Percentiles rank a stretch among this genome's conserved stretches.
phyloP scores from a whole-genome alignment of 2,888 invertebrate species.

The Syrista parreyssii region DNA sequence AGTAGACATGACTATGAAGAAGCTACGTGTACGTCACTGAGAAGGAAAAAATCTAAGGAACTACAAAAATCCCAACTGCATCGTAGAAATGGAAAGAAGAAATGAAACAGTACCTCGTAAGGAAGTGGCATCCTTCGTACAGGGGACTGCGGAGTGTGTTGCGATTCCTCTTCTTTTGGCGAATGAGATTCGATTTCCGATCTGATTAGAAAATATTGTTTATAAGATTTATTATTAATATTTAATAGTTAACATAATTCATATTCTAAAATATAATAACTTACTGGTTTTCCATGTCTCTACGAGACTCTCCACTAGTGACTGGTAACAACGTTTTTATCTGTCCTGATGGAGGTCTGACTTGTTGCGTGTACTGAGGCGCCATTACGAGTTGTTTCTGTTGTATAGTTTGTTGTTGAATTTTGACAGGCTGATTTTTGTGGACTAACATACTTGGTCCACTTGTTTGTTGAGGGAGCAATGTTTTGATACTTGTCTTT shows the following conservation, averaged over 20 bases:
- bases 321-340: slow-evolving; percentile 54
- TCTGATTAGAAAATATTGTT: slow-evolving; percentile 31
- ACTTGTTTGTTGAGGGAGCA: slow-evolving; percentile 43
- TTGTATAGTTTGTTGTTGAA: slow-evolving; percentile 50
- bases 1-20: slow-evolving; percentile 4
- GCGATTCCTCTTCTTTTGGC: slow-evolving; percentile 50
- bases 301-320: slow-evolving; percentile 38
- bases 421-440: slow-evolving; percentile 51
- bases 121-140: slow-evolving; percentile 56
- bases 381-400: slow-evolving; percentile 51
- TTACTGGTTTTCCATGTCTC: slow-evolving; percentile 53
- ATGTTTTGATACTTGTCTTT: slow-evolving; percentile 48
- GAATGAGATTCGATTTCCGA: slow-evolving; percentile 41
- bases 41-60: slow-evolving; percentile 7
- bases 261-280: slow-evolving; percentile 13
- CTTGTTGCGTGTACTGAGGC: slow-evolving; percentile 44
- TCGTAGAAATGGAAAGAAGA: background rate
- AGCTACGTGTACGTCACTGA: background rate
- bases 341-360: slow-evolving; percentile 47
- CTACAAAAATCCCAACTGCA: slow-evolving; percentile 3
- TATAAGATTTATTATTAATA: background rate
- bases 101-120: slow-evolving; percentile 53
- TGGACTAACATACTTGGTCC: slow-evolving; percentile 40
- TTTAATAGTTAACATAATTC: no score
- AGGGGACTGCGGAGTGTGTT: slow-evolving; percentile 49